Conservation (phyloP, 2,113 vertebrate species). For the Ardeotis arabs region DNA sequence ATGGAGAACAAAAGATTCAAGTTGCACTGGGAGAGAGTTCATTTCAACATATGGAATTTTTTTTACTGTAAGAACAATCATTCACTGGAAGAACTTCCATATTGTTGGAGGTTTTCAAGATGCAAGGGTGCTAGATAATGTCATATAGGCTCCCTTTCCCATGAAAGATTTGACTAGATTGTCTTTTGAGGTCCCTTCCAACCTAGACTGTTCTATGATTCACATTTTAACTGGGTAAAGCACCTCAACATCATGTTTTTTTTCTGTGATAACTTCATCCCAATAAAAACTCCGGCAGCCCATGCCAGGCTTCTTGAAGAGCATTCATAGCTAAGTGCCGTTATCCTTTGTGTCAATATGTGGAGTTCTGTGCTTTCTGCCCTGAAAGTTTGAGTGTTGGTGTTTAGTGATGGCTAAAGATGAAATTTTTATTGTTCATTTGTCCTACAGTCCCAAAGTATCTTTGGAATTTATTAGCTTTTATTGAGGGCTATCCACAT, state of each 20-base stretch:
- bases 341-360: neutral
- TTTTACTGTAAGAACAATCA: neutral
- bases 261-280: neutral
- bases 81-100: neutral
- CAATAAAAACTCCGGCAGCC: neutral
- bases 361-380: neutral
- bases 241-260: rapidly evolving
- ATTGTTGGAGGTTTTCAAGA: neutral
- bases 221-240: neutral
- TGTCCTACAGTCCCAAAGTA: neutral
- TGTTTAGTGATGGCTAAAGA: neutral
- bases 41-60: neutral
- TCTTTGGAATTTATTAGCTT: neutral
- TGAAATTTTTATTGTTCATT: neutral
- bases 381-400: neutral
- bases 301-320: neutral
- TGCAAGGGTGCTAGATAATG: neutral
- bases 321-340: neutral
- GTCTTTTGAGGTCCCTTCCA: neutral
- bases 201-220: neutral
- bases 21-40: neutral
- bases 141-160: neutral
- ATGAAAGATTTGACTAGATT: rapidly evolving
- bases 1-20: neutral
- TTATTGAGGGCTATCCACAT: neutral